phyloP scores from a whole-genome alignment of 2,113 vertebrate species.

The Malurus alboscapulatus region DNA sequence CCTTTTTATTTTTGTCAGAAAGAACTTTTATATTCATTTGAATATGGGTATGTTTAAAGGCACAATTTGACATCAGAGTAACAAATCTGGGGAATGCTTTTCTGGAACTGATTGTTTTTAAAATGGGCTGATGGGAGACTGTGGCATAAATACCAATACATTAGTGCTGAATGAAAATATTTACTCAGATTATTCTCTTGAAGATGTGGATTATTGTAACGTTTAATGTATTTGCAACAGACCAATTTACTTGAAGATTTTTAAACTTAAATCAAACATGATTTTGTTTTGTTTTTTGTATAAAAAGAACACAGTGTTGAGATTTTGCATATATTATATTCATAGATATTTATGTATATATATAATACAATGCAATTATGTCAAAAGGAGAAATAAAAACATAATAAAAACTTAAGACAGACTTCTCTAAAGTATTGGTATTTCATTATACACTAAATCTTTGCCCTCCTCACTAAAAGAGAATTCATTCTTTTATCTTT shows the following conservation, averaged over 20 bases:
- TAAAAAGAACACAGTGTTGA: not conserved
- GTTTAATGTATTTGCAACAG: not conserved
- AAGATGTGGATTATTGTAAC: not conserved
- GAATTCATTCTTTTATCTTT: not conserved
- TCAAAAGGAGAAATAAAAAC: not conserved
- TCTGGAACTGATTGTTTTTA: not conserved
- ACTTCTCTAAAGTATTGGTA: conserved; percentile 6
- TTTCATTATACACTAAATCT: conserved; percentile 37
- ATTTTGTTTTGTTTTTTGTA: not conserved
- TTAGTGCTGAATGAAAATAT: not conserved
- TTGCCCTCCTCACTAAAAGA: not conserved
- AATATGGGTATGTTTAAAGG: not conserved
- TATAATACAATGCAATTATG: not conserved
- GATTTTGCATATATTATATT: not conserved
- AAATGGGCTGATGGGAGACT: not conserved
- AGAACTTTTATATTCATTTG: not conserved
- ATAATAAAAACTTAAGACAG: not conserved
- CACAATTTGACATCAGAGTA: not conserved
- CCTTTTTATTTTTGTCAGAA: not conserved
- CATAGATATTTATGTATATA: not conserved
- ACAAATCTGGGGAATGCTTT: not conserved
- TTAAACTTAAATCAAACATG: not conserved
- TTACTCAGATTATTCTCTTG: not conserved
- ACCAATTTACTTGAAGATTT: not conserved
- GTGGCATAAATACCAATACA: fast-evolving